These are phyloP conservation scores for Drosophila mayaguana DNA, from an alignment of 2,888 invertebrate species.

Conservation along the genomic window DNA sequence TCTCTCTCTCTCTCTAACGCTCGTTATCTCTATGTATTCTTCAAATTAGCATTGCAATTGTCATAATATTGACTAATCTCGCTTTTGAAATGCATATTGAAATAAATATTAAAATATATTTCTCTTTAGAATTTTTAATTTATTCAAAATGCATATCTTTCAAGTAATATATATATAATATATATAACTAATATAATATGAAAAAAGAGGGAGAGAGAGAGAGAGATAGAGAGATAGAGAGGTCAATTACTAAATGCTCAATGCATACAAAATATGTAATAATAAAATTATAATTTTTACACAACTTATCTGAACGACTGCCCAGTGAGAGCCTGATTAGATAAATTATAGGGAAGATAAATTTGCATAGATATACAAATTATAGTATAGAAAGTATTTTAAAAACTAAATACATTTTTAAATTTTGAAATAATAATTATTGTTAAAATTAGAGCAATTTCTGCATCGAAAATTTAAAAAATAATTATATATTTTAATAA, in stretches of 20 bases:
- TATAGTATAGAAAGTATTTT: neutral
- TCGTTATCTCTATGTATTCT: neutral
- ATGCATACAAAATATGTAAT: conserved; percentile 19
- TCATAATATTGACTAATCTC: conserved; percentile 51
- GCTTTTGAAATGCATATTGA: conserved; percentile 48
- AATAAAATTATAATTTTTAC: conserved; percentile 19
- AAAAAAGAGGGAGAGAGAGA: neutral
- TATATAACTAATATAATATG: no score
- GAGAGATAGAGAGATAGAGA: neutral
- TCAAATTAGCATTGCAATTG: conserved; percentile 24
- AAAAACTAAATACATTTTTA: neutral
- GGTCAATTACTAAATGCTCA: conserved; percentile 55
- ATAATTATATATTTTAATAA: no score
- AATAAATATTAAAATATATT: conserved; percentile 33
- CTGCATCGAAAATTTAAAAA: no score
- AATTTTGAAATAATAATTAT: no score
- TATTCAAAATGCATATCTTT: conserved; percentile 14
- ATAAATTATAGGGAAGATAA: neutral
- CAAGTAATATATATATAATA: neutral
- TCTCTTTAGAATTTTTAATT: conserved; percentile 21
- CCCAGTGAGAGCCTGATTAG: no score
- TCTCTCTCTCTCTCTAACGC: neutral
- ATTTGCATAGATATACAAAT: neutral
- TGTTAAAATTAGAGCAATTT: no score
- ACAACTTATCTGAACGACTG: neutral